Evolutionary conservation across 2,113 vertebrate genomes (phyloP), one percentile per base, ranked within the genome.

Genomic region (Rhinopomastus cyanomelas): DNA sequence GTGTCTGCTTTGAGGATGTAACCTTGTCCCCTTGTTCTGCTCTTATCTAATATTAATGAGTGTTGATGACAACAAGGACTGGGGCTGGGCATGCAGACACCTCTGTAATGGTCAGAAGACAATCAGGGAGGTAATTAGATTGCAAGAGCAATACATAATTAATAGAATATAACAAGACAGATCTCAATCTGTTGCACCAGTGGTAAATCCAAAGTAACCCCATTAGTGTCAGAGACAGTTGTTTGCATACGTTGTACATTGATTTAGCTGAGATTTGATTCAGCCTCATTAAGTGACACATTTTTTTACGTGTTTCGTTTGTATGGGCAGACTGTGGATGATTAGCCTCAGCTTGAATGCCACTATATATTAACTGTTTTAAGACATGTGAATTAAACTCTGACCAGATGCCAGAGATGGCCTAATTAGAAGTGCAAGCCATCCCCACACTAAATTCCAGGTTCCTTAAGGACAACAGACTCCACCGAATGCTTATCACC

Each of bases 251-350:
- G 66, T 49, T 87, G 53, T 78, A 91, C 65, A 68, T 65, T 52
- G 65, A 89, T 91, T 91, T 92, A 94, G 91, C 91, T 44, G 64
- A 60, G 68, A 27, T 82, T 91, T 94, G 76, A 89, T 81, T 75
- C 61, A 81, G 53, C 52, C 53, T 94, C 69, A 89, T 94, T 91
- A 95, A 69, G 61, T 16, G 36, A 84, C 80, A 86, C 60, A 23
- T 81, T 77, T 89, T n/a, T 93, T 89, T 44, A 64, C 46, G 53
- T 30, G 42, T 55, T 57, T 29, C 5, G 0, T 72, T 93, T 67
- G 53, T 53, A 61, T 25, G 59, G 89, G 65, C 65, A 94, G 73
- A 72, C 80, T 74, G 76, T 59, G 83, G 49, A 81, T 92, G 94
- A 94, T 92, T 88, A 86, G 68, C 57, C 57, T 61, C 73, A 88